Evolutionary conservation across 2,797 vertebrate species (phyloP).

Genomic region (Enteromius argenteus): DNA sequence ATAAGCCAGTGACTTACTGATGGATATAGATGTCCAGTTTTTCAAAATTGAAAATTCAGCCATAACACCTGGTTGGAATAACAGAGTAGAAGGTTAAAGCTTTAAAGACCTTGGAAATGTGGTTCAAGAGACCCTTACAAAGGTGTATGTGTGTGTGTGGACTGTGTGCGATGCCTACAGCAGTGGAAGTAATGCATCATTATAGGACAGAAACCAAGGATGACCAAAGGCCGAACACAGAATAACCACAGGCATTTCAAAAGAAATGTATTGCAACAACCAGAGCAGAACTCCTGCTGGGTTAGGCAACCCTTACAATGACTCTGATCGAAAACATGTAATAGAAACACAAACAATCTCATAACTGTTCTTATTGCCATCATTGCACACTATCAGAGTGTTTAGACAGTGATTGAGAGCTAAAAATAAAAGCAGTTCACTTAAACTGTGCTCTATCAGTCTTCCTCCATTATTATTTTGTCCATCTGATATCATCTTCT

Average conservation of each 20-base stretch:
- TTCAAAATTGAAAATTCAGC: not conserved
- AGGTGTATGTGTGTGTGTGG: constrained; percentile 4
- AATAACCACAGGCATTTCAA: constrained; percentile 41
- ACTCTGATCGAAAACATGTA: constrained; percentile 2
- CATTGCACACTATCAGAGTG: constrained; percentile 16
- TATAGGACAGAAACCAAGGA: constrained; percentile 42
- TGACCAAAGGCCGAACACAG: constrained; percentile 42
- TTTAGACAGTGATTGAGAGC: constrained; percentile 30
- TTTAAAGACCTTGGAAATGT: constrained; percentile 2
- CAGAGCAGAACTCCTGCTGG: constrained; percentile 28
- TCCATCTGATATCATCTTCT: constrained; percentile 64
- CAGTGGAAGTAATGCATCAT: constrained; percentile 45
- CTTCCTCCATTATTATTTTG: constrained; percentile 70
- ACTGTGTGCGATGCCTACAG: not conserved
- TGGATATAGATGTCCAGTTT: not conserved
- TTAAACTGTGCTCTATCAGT: constrained; percentile 56
- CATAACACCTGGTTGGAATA: not conserved
- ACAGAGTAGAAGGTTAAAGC: not conserved
- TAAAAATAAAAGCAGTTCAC: constrained; percentile 28
- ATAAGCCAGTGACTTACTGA: not conserved
- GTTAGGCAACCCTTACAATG: not conserved
- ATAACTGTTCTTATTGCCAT: constrained; percentile 6
- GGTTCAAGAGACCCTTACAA: constrained; percentile 14
- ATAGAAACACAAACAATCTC: not conserved
- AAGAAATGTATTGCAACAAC: constrained; percentile 32